Percentiles rank a stretch among this genome's conserved stretches.
Conservation (phyloP, 2,888 invertebrate species). For the Caradrina kadenii region DNA sequence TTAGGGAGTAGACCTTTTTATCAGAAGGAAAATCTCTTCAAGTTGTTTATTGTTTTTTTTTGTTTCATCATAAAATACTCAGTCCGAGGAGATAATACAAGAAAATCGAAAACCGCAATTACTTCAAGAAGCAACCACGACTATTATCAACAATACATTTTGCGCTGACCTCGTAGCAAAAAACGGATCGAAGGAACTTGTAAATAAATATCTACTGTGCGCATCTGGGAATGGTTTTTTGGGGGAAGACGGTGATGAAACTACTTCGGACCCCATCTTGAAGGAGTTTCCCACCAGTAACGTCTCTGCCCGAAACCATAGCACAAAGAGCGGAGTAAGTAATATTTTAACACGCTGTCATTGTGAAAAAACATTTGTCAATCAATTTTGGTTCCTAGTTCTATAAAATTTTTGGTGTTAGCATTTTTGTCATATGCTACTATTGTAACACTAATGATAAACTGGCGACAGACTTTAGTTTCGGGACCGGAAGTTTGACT, state of each 20-base stretch:
- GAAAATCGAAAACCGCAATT: slow-evolving; percentile 3
- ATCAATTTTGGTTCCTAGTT: no score
- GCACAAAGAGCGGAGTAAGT: background rate
- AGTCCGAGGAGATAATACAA: background rate
- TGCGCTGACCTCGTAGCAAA: slow-evolving; percentile 17
- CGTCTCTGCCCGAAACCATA: background rate
- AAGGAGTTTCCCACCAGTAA: background rate
- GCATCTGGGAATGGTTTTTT: slow-evolving; percentile 24
- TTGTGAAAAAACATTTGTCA: no score
- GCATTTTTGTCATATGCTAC: no score
- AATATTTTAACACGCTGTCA: background rate
- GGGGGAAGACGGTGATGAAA: slow-evolving; percentile 12
- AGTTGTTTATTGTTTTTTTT: no score
- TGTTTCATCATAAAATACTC: no score
- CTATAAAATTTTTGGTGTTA: no score
- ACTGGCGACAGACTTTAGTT: no score
- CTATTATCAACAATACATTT: slow-evolving; percentile 14
- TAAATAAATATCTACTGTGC: slow-evolving; percentile 40
- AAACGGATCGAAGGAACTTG: slow-evolving; percentile 5
- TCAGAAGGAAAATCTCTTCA: no score
- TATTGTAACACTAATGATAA: no score
- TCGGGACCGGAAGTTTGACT: no score
- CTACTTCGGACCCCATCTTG: background rate
- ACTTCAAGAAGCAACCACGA: slow-evolving; percentile 39
- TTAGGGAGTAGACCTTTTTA: no score